phyloP scores from a whole-genome alignment of 2,888 invertebrate species.

The Caenorhabditis panamensis region DNA sequence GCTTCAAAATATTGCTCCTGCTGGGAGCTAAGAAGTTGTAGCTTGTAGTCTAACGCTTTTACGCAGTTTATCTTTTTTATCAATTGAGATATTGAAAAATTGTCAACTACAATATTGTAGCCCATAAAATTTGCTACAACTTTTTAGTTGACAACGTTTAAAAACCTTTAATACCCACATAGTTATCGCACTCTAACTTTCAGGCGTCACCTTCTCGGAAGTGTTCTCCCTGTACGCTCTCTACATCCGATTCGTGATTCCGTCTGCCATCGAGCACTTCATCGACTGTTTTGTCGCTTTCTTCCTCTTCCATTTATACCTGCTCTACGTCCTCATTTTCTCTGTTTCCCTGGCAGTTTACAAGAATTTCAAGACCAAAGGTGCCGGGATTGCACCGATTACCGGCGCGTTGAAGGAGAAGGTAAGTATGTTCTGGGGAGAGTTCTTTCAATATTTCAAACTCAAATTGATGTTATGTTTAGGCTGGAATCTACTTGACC shows the following conservation, averaged over 20 bases:
- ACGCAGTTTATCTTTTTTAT: too few relatives aligned
- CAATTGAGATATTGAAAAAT: background rate
- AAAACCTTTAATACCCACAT: too few relatives aligned
- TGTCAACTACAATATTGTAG: too few relatives aligned
- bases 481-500: constrained; percentile 28
- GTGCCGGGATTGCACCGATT: constrained; percentile 26
- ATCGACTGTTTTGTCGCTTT: constrained; percentile 40
- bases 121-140: too few relatives aligned
- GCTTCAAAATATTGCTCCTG: too few relatives aligned
- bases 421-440: too few relatives aligned
- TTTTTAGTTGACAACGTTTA: too few relatives aligned
- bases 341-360: constrained; percentile 28
- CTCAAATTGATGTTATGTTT: background rate
- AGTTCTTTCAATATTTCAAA: too few relatives aligned
- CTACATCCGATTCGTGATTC: constrained; percentile 32
- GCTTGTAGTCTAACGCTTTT: too few relatives aligned
- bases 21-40: too few relatives aligned
- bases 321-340: constrained; percentile 45
- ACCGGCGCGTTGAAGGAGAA: constrained; percentile 35
- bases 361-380: constrained; percentile 51
- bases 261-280: constrained; percentile 21
- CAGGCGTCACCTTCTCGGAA: constrained; percentile 52
- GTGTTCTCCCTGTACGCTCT: constrained; percentile 24
- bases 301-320: constrained; percentile 55
- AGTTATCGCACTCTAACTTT: background rate